Base-by-base conservation (phyloP, 2,888 invertebrate species). In the Ectemnius lituratus region DNA sequence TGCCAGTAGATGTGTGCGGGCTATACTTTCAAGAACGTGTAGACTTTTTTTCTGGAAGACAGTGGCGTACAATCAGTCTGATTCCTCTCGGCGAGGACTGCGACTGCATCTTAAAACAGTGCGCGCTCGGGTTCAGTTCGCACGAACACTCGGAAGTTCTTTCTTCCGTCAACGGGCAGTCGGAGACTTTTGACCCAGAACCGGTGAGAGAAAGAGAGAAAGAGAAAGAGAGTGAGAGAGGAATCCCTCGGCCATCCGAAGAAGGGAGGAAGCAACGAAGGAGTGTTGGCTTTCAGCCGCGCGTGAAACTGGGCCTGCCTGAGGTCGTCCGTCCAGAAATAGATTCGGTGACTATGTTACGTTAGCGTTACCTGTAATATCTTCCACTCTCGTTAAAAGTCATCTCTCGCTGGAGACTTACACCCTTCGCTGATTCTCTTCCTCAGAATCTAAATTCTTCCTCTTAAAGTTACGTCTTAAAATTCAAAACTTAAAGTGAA, bases 101-200 rank as follows among this genome's bases (percentile, higher is more conserved):
- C 37, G 8, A 11, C 11, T 37, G 37, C 37, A 37, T 6, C 8
- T 11, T 37, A 4, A 11, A 37, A 11, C 37, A 37, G 37, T 37
- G 37, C 37, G 37, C 37, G 37, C 11, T 37, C 8, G 2, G 74
- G 63, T 70, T 72, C 62, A 57, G 73, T 67, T 69, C 74, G 78
- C 70, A 59, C 80, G 73, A 67, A 52, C 58, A 52, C 28, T 63
- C 56, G 74, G 66, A 27, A 37, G 27, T 58, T 61, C 67, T 70
- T 75, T 68, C 68, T 71, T 72, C 49, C 63, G 65, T 58, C 70
- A 45, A 76, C 77, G 77, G 65, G 67, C 64, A 67, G 71, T 37
- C 37, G 67, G 73, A 80, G 82, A 84, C 82, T 82, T 84, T 81
- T 85, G 85, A 85, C 85, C 85, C 85, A 85, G 85, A 85, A 85